phyloP scores from a whole-genome alignment of 2,888 invertebrate genomes.

The Brachyptera risi region DNA sequence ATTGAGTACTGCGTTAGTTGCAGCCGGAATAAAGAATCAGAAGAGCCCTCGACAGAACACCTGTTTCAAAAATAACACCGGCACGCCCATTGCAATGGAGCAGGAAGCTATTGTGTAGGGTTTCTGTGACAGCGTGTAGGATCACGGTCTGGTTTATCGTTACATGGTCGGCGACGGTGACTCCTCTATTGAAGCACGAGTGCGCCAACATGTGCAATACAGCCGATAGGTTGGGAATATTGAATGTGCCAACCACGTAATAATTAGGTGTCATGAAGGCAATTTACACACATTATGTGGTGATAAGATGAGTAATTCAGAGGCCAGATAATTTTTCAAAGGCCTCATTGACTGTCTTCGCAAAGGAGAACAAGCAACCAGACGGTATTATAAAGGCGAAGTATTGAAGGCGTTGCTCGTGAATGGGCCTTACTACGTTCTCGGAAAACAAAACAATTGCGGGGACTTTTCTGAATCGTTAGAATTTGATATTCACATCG shows the following conservation, averaged over 20 bases:
- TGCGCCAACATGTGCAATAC: constrained; percentile 24
- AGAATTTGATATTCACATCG: too few species aligned
- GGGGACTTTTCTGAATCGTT: constrained; percentile 19
- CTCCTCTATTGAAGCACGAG: constrained; percentile 27
- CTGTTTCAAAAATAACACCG: too few species aligned
- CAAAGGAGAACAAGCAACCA: constrained; percentile 15
- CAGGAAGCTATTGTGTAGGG: too few species aligned
- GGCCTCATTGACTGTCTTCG: constrained; percentile 4
- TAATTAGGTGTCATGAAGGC: constrained; percentile 20
- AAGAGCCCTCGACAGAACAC: too few species aligned
- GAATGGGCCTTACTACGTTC: constrained; percentile 24
- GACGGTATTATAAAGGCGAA: neutral
- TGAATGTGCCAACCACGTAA: constrained; percentile 33
- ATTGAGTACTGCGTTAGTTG: too few species aligned
- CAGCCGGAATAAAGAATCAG: too few species aligned
- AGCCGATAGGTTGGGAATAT: constrained; percentile 28
- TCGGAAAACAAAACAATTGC: constrained; percentile 24
- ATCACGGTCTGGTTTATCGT: too few species aligned
- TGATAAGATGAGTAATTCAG: neutral
- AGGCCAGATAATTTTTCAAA: neutral
- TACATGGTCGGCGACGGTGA: constrained; percentile 34
- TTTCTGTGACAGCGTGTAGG: too few species aligned
- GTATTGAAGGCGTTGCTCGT: constrained; percentile 6
- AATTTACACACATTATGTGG: constrained; percentile 19
- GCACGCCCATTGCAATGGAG: too few species aligned